Percentiles rank a stretch among this genome's conserved stretches.
Conservation (phyloP, 2,113 vertebrate species). For the Myiozetetes cayanensis region DNA sequence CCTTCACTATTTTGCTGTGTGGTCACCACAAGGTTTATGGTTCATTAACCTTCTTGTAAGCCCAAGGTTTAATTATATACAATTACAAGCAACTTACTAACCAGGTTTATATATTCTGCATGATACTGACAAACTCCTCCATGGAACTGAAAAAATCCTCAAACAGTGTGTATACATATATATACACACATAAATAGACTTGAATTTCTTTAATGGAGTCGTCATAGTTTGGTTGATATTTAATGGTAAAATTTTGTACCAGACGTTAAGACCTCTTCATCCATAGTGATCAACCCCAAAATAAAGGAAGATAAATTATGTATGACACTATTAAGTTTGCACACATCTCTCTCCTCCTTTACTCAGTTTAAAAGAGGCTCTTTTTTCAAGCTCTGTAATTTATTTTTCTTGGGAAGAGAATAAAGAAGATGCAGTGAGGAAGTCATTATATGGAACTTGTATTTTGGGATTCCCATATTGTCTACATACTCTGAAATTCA, state of each 20-base stretch:
- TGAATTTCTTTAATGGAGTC: background rate
- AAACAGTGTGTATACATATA: background rate
- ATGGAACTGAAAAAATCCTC: background rate
- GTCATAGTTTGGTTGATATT: background rate
- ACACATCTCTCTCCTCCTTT: background rate
- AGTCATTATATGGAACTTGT: background rate
- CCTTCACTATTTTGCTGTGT: background rate
- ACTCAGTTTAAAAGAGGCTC: background rate
- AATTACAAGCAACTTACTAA: background rate
- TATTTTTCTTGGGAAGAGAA: background rate
- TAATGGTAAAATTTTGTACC: background rate
- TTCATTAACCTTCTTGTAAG: background rate
- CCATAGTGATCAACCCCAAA: background rate
- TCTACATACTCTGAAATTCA: background rate
- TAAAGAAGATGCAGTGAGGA: background rate
- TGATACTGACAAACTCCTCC: background rate
- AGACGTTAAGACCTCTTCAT: background rate
- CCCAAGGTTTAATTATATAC: background rate
- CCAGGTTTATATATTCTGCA: background rate
- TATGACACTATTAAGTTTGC: background rate
- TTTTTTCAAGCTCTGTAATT: background rate
- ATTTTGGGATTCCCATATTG: background rate
- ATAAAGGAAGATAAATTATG: background rate
- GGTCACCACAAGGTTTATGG: background rate
- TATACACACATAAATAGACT: background rate